These are phyloP conservation scores for Heterotis niloticus DNA, from an alignment of 2,113 vertebrate species.

Conservation along the genomic window DNA sequence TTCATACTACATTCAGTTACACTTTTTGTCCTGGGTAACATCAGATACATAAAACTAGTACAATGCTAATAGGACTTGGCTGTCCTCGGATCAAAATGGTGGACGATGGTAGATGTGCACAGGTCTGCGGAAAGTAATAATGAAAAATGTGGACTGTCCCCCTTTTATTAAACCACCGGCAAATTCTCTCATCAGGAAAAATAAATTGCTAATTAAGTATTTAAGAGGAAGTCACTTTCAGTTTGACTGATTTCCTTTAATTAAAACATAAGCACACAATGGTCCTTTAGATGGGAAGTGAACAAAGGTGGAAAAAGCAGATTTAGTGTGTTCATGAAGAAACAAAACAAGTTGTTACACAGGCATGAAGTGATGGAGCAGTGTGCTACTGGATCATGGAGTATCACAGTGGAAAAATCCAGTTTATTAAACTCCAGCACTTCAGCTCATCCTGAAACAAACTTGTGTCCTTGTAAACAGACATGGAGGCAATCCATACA, in stretches of 20 bases:
- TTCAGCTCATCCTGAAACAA: conserved; percentile 42
- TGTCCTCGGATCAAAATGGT: no score
- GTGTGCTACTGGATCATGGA: neutral
- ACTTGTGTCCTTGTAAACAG: conserved; percentile 26
- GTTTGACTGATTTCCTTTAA: neutral
- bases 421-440: conserved; percentile 27
- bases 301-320: neutral
- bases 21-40: no score
- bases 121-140: no score
- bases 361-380: no score
- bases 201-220: neutral
- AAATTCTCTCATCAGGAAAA: neutral
- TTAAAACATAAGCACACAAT: neutral
- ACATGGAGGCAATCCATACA: neutral
- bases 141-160: neutral
- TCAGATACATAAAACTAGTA: no score
- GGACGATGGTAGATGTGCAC: no score
- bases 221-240: neutral
- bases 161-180: neutral
- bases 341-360: neutral
- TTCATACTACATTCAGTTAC: no score
- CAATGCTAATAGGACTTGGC: no score
- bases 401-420: conserved; percentile 12
- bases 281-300: neutral
- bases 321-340: neutral